phyloP scores from a whole-genome alignment of 2,113 vertebrate species.

The Delphinus delphis region DNA sequence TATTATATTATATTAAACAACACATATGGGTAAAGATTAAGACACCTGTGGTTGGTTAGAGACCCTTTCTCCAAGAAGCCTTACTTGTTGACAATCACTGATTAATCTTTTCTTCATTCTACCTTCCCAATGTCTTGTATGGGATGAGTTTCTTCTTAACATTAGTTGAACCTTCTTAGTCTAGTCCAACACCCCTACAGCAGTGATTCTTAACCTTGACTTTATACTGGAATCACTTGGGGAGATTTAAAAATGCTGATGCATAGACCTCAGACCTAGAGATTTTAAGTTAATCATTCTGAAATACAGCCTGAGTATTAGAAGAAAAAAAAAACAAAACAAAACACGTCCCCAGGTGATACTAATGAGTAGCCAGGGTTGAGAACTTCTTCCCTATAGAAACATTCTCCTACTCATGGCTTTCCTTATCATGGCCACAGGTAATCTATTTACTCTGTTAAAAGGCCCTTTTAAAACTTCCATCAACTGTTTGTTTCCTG shows the following conservation, averaged over 20 bases:
- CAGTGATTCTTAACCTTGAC: not conserved
- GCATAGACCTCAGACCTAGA: not conserved
- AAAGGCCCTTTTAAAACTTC: not conserved
- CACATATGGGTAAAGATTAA: not conserved
- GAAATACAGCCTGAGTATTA: not conserved
- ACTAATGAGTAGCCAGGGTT: not conserved
- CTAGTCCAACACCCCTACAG: not conserved
- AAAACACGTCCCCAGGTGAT: not conserved
- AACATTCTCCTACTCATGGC: not conserved
- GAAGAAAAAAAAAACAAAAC: not conserved
- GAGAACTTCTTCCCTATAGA: not conserved
- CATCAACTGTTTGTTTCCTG: not conserved
- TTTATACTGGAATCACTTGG: not conserved
- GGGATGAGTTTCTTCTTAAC: not conserved
- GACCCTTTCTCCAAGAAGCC: not conserved
- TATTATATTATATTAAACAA: not conserved
- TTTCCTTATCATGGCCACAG: not conserved
- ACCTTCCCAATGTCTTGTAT: not conserved
- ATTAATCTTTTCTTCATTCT: not conserved
- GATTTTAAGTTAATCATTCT: not conserved
- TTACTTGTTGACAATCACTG: not conserved
- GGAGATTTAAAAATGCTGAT: not conserved
- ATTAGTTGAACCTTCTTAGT: not conserved
- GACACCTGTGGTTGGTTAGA: not conserved
- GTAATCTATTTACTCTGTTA: not conserved